These are phyloP conservation scores for Amphibalanus amphitrite DNA, from an alignment of 1,140 invertebrate genomes.

Conservation along the genomic window DNA sequence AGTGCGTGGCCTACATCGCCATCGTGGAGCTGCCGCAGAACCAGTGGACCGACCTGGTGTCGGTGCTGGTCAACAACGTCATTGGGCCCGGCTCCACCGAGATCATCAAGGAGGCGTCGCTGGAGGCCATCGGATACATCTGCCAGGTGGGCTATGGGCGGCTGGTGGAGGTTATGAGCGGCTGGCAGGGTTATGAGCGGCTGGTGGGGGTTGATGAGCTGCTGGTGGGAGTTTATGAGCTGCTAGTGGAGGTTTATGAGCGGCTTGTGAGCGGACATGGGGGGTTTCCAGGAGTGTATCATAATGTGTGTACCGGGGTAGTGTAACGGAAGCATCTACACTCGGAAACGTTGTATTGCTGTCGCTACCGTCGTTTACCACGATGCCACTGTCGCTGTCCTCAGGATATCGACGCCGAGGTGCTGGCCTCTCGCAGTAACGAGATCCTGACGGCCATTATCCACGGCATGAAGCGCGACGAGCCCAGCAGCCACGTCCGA, in stretches of 20 bases:
- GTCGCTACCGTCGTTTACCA: too few relatives aligned
- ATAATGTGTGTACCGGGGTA: neutral
- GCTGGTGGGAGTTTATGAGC: neutral
- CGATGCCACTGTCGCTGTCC: too few relatives aligned
- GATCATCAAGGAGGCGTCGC: conserved; percentile 83
- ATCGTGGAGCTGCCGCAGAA: conserved; percentile 77
- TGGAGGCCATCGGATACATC: conserved; percentile 90
- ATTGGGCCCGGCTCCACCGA: conserved; percentile 47
- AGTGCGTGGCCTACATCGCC: conserved; percentile 96
- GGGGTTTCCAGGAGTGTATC: neutral
- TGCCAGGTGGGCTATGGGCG: conserved; percentile 45
- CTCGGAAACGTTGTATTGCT: too few relatives aligned
- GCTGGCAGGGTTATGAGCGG: neutral
- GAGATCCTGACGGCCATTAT: conserved; percentile 96
- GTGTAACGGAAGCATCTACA: neutral
- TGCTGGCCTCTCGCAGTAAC: conserved; percentile 79
- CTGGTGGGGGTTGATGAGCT: neutral
- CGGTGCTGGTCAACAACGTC: conserved; percentile 70
- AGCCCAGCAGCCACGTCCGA: conserved; percentile 63
- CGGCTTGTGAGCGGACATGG: neutral
- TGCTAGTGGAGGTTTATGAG: neutral
- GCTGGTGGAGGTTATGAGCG: too few relatives aligned
- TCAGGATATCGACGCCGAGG: conserved; percentile 54
- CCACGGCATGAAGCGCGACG: conserved; percentile 81
- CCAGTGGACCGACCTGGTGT: conserved; percentile 62